phyloP scores from a whole-genome alignment of 2,888 invertebrate genomes.

The Spilarctia lutea region DNA sequence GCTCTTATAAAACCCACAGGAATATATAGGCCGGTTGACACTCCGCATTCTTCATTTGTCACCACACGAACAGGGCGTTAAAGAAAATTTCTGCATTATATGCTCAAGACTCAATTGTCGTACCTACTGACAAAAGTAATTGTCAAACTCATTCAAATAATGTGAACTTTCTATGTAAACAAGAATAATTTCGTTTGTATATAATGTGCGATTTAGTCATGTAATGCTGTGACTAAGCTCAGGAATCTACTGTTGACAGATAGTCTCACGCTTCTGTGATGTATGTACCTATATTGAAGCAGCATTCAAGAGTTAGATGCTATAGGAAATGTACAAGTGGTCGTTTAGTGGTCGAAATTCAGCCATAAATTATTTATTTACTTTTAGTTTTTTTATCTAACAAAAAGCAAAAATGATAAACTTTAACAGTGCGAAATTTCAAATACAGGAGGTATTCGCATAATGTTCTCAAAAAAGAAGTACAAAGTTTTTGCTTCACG shows the following conservation, averaged over 20 bases:
- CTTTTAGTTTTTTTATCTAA: too few relatives aligned
- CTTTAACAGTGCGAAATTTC: too few relatives aligned
- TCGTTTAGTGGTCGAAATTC: too few relatives aligned
- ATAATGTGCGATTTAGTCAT: not conserved
- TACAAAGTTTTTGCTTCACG: too few relatives aligned
- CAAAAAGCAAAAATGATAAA: too few relatives aligned
- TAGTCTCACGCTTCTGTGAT: constrained; percentile 32
- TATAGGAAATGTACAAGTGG: not conserved
- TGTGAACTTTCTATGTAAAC: not conserved
- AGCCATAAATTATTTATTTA: too few relatives aligned
- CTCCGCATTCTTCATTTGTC: too few relatives aligned
- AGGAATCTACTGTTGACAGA: constrained; percentile 34
- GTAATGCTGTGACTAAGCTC: constrained; percentile 36
- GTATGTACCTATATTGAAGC: constrained; percentile 26
- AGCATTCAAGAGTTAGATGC: constrained; percentile 7
- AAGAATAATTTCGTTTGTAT: not conserved
- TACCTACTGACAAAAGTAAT: not conserved
- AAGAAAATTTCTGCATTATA: not conserved
- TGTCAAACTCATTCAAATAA: not conserved
- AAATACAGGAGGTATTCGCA: too few relatives aligned
- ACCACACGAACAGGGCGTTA: too few relatives aligned
- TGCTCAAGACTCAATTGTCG: not conserved
- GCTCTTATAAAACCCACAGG: too few relatives aligned
- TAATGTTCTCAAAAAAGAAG: too few relatives aligned
- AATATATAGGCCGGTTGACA: too few relatives aligned